A percentile compares a stretch with the other conserved stretches of the same genome.
Conservation (phyloP, 92 coral and sea anemone genomes). For the Palythoa caribaeorum region DNA sequence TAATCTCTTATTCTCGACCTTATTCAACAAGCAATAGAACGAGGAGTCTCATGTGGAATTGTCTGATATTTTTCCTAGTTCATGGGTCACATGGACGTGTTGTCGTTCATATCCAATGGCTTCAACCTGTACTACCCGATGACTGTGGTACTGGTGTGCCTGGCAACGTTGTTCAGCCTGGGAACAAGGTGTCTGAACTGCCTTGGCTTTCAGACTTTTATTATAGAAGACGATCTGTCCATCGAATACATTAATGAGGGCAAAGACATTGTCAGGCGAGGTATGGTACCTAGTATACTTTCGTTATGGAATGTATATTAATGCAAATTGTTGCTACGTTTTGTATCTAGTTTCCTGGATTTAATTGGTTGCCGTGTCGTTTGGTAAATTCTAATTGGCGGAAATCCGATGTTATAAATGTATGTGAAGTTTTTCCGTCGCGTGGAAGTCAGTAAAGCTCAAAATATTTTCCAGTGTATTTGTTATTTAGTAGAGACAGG, state of each 20-base stretch:
- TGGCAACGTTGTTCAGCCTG: slow-evolving; percentile 97
- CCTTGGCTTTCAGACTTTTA: slow-evolving; percentile 98
- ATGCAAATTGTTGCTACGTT: neutral
- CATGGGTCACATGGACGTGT: slow-evolving; percentile 99
- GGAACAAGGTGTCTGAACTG: slow-evolving; percentile 96
- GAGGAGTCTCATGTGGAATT: neutral
- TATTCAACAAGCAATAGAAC: too few species aligned
- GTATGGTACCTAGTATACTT: slow-evolving; percentile 38
- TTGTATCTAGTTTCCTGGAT: neutral
- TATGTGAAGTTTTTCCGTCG: neutral
- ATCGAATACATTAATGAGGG: slow-evolving; percentile 95
- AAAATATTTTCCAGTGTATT: neutral
- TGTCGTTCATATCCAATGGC: slow-evolving; percentile 95
- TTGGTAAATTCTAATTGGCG: neutral
- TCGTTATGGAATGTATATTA: neutral
- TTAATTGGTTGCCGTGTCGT: too few species aligned
- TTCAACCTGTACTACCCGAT: slow-evolving; percentile 98
- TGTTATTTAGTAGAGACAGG: neutral
- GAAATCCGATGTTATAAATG: neutral
- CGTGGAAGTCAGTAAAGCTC: neutral
- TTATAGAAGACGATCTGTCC: slow-evolving; percentile 96
- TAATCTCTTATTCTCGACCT: neutral
- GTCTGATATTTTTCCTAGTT: slow-evolving; percentile 62
- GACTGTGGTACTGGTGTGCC: slow-evolving; percentile 95
- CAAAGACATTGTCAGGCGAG: slow-evolving; percentile 92